A percentile compares a stretch with the other conserved stretches of the same genome.
phyloP scores from a whole-genome alignment of 1,140 invertebrate species.

The Microplitis demolitor region DNA sequence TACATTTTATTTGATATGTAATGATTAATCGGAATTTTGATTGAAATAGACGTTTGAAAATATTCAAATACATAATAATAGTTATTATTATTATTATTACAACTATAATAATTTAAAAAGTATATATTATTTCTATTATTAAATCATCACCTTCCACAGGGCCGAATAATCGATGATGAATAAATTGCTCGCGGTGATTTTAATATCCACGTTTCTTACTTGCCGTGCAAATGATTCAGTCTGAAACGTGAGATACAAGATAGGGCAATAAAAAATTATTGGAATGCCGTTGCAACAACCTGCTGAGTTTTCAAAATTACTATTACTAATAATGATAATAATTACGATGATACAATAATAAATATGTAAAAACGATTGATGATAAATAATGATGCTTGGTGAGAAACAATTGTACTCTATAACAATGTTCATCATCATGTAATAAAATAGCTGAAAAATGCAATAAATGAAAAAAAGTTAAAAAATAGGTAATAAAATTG shows the following conservation, averaged over 20 bases:
- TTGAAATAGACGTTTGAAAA: no score
- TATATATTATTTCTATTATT: neutral
- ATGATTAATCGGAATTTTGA: no score
- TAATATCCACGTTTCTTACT: constrained; percentile 20
- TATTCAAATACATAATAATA: no score
- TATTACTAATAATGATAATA: neutral
- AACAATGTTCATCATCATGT: neutral
- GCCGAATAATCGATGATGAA: constrained; percentile 29
- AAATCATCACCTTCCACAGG: constrained; percentile 26
- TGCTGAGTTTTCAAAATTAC: neutral
- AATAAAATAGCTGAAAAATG: neutral
- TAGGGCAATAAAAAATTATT: constrained; percentile 4
- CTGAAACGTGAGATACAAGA: constrained; percentile 21
- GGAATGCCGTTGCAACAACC: neutral
- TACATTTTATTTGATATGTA: no score
- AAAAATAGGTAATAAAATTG: neutral
- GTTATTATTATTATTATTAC: no score
- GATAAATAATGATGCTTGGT: constrained; percentile 1
- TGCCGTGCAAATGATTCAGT: constrained; percentile 21
- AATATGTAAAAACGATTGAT: constrained; percentile 6
- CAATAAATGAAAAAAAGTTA: neutral
- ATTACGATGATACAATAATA: neutral
- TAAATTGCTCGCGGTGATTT: constrained; percentile 25
- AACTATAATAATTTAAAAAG: neutral
- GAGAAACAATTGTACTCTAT: constrained; percentile 6